These are phyloP conservation scores for Epizoanthus rinbou DNA, from an alignment of 92 coral and sea anemone genomes.

Conservation along the genomic window DNA sequence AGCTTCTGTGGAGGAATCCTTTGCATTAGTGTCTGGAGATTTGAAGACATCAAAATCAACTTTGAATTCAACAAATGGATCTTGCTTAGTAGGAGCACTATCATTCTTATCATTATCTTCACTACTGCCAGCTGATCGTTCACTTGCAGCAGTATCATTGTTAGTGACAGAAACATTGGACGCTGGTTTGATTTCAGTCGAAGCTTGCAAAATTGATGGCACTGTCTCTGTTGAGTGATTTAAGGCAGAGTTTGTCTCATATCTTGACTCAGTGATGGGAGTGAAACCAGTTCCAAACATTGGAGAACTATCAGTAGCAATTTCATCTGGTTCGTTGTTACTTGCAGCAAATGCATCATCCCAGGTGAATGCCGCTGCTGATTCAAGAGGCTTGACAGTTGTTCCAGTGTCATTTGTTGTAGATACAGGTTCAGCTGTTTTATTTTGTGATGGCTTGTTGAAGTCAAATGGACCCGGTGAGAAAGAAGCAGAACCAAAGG, in stretches of 20 bases:
- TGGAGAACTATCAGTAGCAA: background rate
- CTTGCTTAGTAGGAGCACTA: background rate
- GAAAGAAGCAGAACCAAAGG: constrained; percentile 53
- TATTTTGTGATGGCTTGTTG: background rate
- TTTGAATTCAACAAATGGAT: constrained; percentile 45
- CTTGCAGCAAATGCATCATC: constrained; percentile 53
- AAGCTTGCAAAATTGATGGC: background rate
- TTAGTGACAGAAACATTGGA: background rate
- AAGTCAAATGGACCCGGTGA: constrained; percentile 43
- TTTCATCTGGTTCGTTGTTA: background rate
- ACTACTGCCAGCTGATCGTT: background rate
- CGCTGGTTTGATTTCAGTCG: no score
- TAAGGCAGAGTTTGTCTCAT: background rate
- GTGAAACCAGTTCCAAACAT: background rate
- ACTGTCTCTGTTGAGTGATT: background rate
- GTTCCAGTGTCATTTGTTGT: constrained; percentile 14
- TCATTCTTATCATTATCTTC: constrained; percentile 13
- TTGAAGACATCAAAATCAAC: constrained; percentile 26
- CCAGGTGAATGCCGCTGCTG: constrained; percentile 50
- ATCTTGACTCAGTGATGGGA: background rate
- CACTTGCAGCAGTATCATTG: background rate
- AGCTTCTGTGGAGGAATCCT: background rate
- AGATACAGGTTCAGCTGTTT: background rate
- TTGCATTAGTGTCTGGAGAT: background rate
- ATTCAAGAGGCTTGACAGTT: constrained; percentile 19